A percentile compares a stretch with the other conserved stretches of the same genome.
These are phyloP conservation scores for Phenganax subtilis DNA, from an alignment of 92 coral and sea anemone species.

Conservation along the genomic window DNA sequence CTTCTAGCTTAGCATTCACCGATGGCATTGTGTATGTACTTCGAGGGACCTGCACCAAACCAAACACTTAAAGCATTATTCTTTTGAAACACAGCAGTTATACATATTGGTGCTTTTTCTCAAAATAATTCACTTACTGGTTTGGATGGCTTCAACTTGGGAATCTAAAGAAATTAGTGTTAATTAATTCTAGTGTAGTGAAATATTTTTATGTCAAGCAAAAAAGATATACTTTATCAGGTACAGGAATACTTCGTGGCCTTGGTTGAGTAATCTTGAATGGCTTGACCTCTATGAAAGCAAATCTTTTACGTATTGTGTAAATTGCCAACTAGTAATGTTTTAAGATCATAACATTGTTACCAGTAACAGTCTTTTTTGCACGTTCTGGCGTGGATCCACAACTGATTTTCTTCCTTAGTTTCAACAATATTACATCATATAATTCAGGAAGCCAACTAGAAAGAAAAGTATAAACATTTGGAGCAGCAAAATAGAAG, in stretches of 20 bases:
- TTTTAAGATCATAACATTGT: not conserved
- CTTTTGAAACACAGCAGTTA: not conserved
- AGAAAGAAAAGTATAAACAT: not conserved
- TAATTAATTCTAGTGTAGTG: not conserved
- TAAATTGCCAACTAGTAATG: too few species aligned
- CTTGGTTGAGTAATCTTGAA: constrained; percentile 85
- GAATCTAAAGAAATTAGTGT: constrained; percentile 56
- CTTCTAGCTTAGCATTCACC: constrained; percentile 65
- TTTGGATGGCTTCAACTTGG: constrained; percentile 65
- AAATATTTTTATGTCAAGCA: not conserved
- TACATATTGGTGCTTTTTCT: not conserved
- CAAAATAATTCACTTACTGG: constrained; percentile 60
- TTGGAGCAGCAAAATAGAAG: too few species aligned
- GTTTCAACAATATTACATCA: constrained; percentile 61
- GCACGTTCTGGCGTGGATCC: constrained; percentile 62
- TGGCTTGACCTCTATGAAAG: constrained; percentile 68
- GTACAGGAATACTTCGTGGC: constrained; percentile 91
- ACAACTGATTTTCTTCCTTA: constrained; percentile 77
- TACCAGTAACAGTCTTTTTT: constrained; percentile 80
- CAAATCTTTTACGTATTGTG: not conserved
- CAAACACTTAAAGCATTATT: not conserved
- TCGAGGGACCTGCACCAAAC: constrained; percentile 66
- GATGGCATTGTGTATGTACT: constrained; percentile 82
- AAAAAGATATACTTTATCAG: constrained; percentile 63
- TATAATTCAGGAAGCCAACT: constrained; percentile 95